phyloP scores from a whole-genome alignment of 2,113 vertebrate species.

The Lanius ludovicianus region DNA sequence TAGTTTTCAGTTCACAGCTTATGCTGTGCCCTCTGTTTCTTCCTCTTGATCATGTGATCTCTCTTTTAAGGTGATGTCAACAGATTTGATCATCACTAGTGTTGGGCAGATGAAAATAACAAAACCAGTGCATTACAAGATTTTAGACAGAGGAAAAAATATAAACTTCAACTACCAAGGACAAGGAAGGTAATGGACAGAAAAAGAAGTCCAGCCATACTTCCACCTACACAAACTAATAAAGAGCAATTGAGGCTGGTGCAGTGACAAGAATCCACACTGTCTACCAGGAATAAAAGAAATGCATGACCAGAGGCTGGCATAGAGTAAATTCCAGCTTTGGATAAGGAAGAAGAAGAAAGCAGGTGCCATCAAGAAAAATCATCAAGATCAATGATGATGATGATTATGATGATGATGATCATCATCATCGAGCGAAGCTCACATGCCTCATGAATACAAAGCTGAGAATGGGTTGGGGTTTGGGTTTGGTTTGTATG shows the following conservation, averaged over 20 bases:
- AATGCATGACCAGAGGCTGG: background rate
- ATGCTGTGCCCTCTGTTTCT: background rate
- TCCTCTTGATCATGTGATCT: background rate
- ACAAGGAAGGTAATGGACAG: background rate
- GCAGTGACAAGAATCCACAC: background rate
- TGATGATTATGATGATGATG: too few relatives aligned
- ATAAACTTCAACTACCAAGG: background rate
- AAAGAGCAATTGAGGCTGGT: background rate
- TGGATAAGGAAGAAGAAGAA: background rate
- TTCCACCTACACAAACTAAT: background rate
- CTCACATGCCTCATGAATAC: background rate
- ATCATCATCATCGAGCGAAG: background rate
- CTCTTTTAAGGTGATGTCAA: background rate
- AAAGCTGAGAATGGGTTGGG: background rate
- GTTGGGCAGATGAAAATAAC: background rate
- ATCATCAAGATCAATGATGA: background rate
- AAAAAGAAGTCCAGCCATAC: background rate
- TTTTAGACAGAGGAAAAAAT: background rate
- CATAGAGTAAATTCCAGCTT: background rate
- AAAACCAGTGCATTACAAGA: background rate
- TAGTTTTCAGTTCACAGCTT: background rate
- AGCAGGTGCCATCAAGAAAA: background rate
- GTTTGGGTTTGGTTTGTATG: background rate
- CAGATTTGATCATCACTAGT: background rate
- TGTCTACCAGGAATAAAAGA: background rate